These are phyloP conservation scores for Macroglossus sobrinus DNA, from an alignment of 2,113 vertebrate genomes.

Conservation along the genomic window DNA sequence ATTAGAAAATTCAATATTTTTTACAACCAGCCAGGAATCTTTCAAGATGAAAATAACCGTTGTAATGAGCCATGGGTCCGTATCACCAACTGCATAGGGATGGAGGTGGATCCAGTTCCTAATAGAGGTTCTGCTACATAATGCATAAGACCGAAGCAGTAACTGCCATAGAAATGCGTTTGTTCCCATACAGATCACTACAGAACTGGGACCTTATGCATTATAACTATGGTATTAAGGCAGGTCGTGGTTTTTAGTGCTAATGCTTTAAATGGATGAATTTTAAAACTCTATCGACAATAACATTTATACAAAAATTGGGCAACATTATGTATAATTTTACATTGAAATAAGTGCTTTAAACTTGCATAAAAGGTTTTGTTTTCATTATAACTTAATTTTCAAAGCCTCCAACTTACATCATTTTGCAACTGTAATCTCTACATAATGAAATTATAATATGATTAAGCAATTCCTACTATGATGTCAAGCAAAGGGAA, in stretches of 20 bases:
- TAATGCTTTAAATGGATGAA: conserved; percentile 38
- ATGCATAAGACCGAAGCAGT: not conserved
- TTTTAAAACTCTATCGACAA: conserved; percentile 40
- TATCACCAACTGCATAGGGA: not conserved
- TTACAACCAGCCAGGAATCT: conserved; percentile 3
- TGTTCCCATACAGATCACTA: not conserved
- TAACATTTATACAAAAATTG: conserved; percentile 46
- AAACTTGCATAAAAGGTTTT: conserved; percentile 63
- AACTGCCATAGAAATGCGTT: not conserved
- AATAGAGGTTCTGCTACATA: not conserved
- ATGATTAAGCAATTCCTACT: conserved; percentile 65
- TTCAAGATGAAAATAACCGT: conserved; percentile 22
- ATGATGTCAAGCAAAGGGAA: conserved; percentile 64
- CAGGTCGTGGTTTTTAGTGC: conserved; percentile 19
- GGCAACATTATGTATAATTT: conserved; percentile 58
- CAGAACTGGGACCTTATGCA: not conserved
- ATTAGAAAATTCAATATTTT: conserved; percentile 6
- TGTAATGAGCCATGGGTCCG: not conserved
- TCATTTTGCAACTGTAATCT: conserved; percentile 54
- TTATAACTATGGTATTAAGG: not conserved
- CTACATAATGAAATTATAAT: conserved; percentile 67
- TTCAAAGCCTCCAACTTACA: conserved; percentile 45
- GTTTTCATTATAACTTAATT: conserved; percentile 69
- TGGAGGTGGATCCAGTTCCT: conserved; percentile 13
- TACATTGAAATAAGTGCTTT: conserved; percentile 55